Percentiles rank a stretch among this genome's conserved stretches.
These are phyloP conservation scores for Ormyrus rosae DNA, from an alignment of 2,888 invertebrate species.

Conservation along the genomic window DNA sequence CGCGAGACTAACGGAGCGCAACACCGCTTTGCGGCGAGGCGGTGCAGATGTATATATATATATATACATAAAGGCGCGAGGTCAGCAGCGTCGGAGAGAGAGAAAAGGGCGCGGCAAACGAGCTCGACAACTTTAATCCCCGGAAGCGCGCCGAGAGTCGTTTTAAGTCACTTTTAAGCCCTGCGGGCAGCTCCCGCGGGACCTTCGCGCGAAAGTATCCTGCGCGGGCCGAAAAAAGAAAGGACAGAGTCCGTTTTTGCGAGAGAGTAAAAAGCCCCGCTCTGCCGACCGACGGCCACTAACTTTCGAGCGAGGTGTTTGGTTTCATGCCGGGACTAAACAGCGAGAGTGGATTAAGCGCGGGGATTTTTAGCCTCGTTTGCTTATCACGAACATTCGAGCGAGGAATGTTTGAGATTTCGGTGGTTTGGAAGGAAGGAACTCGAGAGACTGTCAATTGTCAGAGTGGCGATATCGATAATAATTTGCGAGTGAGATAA, in stretches of 20 bases:
- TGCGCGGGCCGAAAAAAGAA: background rate
- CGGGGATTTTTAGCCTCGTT: too few relatives aligned
- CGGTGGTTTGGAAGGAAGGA: too few relatives aligned
- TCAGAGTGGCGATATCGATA: too few relatives aligned
- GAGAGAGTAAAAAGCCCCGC: background rate
- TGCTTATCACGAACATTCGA: too few relatives aligned
- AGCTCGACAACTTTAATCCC: constrained; percentile 47
- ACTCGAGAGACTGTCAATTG: too few relatives aligned
- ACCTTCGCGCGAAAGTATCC: constrained; percentile 29
- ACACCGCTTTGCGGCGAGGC: constrained; percentile 4
- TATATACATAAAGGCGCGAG: background rate
- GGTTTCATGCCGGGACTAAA: background rate
- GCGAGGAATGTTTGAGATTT: too few relatives aligned
- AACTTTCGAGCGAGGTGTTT: constrained; percentile 5
- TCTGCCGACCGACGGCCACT: too few relatives aligned
- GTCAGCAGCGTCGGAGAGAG: constrained; percentile 2
- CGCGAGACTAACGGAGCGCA: constrained; percentile 30
- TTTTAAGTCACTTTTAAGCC: constrained; percentile 55
- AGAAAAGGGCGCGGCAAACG: constrained; percentile 24
- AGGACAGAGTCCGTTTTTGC: background rate
- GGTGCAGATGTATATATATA: background rate
- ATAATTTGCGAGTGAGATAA: too few relatives aligned
- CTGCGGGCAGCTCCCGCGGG: constrained; percentile 33
- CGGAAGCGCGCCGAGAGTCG: constrained; percentile 52
- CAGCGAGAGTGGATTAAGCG: background rate